A percentile compares a stretch with the other conserved stretches of the same genome.
Conservation (phyloP, 2,113 vertebrate genomes). For the Lepus americanus region DNA sequence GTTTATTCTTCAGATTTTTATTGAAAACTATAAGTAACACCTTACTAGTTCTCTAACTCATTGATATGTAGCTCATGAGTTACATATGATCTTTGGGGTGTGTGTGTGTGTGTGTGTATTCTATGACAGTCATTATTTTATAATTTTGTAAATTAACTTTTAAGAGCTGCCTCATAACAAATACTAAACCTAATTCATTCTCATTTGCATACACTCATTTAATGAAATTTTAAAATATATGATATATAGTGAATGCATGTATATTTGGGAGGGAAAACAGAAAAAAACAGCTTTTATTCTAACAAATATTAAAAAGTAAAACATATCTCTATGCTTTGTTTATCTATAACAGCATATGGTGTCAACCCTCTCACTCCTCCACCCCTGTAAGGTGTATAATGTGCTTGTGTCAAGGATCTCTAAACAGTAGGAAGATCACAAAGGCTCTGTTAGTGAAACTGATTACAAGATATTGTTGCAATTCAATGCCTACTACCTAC, state of each 20-base stretch:
- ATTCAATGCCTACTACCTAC: not conserved
- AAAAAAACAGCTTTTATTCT: not conserved
- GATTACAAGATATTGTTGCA: not conserved
- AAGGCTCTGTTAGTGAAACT: not conserved
- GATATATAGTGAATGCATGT: not conserved
- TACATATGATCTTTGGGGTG: not conserved
- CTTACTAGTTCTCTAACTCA: not conserved
- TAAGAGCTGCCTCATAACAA: not conserved
- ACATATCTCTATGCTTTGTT: not conserved
- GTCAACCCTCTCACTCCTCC: not conserved
- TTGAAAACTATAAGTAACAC: not conserved
- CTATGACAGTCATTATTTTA: not conserved
- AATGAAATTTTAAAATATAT: slow-evolving; percentile 12
- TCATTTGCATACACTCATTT: not conserved
- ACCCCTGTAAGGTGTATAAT: not conserved
- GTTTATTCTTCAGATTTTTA: not conserved
- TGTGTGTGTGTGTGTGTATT: not conserved
- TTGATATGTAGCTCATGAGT: not conserved
- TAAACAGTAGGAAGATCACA: not conserved
- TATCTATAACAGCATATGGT: not conserved
- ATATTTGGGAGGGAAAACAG: not conserved
- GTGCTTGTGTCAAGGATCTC: not conserved
- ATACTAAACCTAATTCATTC: not conserved
- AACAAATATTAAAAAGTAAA: not conserved
- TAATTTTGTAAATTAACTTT: slow-evolving; percentile 39